Percentiles rank a stretch among this genome's conserved stretches.
phyloP scores from a whole-genome alignment of 2,888 invertebrate genomes.

The Spilarctia lutea region DNA sequence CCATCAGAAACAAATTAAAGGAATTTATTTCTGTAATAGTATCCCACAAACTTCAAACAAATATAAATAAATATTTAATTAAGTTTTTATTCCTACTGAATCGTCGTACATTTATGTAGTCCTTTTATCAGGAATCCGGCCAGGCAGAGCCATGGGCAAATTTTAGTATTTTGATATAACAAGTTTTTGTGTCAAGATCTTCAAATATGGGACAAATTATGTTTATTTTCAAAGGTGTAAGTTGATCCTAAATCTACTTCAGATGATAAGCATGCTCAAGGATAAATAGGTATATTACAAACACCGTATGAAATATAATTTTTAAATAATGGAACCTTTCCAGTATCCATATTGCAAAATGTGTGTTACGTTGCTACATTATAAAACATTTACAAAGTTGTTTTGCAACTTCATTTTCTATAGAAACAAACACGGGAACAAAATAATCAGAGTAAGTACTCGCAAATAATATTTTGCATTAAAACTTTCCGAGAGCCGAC shows the following conservation, averaged over 20 bases:
- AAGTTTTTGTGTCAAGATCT: no score
- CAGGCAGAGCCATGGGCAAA: no score
- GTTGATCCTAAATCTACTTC: neutral
- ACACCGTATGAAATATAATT: no score
- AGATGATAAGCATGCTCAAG: neutral
- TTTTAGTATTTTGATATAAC: no score
- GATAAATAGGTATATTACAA: neutral
- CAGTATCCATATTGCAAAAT: neutral
- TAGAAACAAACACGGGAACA: neutral
- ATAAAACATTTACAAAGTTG: neutral
- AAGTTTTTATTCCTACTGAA: neutral
- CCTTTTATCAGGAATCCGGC: neutral
- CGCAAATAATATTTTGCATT: conserved; percentile 15
- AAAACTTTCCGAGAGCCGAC: conserved; percentile 18
- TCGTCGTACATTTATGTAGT: neutral
- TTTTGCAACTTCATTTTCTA: neutral
- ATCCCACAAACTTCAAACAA: neutral
- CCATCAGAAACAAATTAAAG: neutral
- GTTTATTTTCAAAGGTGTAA: no score
- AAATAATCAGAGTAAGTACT: neutral
- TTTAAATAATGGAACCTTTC: neutral
- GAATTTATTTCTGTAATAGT: neutral
- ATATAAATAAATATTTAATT: neutral
- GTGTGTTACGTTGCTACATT: neutral
- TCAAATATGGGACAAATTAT: no score